Evolutionary conservation across 92 coral and sea anemone species (phyloP).

Genomic region (Zoanthus sociatus): DNA sequence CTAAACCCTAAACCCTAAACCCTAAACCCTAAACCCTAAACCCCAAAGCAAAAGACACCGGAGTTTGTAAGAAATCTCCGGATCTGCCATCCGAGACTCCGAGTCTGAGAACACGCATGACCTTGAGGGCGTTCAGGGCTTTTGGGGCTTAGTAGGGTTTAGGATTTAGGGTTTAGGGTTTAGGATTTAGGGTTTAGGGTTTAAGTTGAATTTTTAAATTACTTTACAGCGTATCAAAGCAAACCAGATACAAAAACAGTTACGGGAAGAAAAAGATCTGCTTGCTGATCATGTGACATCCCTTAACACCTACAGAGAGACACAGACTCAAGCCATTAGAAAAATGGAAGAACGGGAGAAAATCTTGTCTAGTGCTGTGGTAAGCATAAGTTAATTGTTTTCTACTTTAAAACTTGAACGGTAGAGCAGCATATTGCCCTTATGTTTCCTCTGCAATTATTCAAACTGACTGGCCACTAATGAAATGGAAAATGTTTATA

Average conservation of each 20-base stretch:
- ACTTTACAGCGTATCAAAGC: slow-evolving; percentile 88
- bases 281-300: slow-evolving; percentile 97
- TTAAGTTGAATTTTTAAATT: not conserved
- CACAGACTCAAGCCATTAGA: slow-evolving; percentile 90
- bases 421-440: not conserved
- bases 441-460: not conserved
- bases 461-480: not conserved
- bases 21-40: too few species aligned
- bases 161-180: too few species aligned
- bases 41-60: too few species aligned
- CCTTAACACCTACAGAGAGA: slow-evolving; percentile 85
- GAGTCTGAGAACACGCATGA: too few species aligned
- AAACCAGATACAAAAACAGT: slow-evolving; percentile 95
- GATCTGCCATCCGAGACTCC: too few species aligned
- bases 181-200: too few species aligned
- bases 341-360: slow-evolving; percentile 94
- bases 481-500: slow-evolving; percentile 16
- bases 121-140: too few species aligned
- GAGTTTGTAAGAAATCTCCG: too few species aligned
- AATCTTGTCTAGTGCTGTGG: slow-evolving; percentile 88
- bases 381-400: slow-evolving; percentile 25
- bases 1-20: too few species aligned
- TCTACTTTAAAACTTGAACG: not conserved
- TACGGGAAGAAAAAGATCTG: slow-evolving; percentile 96
- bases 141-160: too few species aligned